Percentiles rank a stretch among this genome's conserved stretches.
phyloP scores from a whole-genome alignment of 2,113 vertebrate genomes.

The Indicator indicator region DNA sequence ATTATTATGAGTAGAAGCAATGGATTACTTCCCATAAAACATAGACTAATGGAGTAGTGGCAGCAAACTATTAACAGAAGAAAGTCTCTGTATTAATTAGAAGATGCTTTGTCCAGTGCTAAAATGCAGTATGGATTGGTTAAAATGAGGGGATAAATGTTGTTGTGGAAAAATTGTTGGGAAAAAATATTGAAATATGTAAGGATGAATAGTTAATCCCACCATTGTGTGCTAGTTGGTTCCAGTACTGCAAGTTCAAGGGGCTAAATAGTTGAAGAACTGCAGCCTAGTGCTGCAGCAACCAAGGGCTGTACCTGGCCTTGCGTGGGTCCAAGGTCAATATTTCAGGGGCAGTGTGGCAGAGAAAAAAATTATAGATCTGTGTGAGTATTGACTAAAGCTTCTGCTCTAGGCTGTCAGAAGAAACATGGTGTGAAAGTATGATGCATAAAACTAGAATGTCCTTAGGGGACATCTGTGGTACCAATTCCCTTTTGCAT shows the following conservation, averaged over 20 bases:
- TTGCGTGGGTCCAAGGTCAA: not conserved
- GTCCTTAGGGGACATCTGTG: not conserved
- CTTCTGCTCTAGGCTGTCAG: not conserved
- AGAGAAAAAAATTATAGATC: not conserved
- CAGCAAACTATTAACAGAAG: not conserved
- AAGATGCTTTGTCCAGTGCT: not conserved
- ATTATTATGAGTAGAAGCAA: not conserved
- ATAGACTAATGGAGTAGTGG: not conserved
- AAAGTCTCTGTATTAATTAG: not conserved
- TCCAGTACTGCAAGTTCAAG: not conserved
- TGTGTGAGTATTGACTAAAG: not conserved
- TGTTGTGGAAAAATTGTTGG: not conserved
- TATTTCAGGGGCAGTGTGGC: not conserved
- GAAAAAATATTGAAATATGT: not conserved
- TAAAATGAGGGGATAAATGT: not conserved
- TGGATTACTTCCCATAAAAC: not conserved
- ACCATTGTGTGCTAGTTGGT: not conserved
- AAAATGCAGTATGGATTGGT: not conserved
- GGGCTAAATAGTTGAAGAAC: not conserved
- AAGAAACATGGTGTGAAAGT: not conserved
- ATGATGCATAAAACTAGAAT: not conserved
- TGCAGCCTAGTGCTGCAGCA: not conserved
- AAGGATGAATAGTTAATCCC: not conserved
- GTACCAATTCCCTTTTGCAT: not conserved
- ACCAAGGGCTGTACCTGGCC: fast-evolving